phyloP scores from a whole-genome alignment of 2,113 vertebrate species.

The Salvelinus fontinalis region DNA sequence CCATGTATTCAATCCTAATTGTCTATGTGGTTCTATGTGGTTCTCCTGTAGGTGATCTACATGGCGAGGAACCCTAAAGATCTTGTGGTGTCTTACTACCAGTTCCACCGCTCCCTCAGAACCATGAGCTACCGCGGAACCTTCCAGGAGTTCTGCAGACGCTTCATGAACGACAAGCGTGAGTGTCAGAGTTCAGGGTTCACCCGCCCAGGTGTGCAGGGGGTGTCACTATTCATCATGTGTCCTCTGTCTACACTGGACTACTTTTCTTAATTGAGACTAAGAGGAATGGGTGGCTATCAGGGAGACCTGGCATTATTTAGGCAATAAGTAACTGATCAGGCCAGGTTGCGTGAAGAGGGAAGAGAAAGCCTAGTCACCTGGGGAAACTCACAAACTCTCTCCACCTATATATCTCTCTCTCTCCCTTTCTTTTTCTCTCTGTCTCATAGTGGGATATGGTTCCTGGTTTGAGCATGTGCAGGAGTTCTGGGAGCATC shows the following conservation, averaged over 20 bases:
- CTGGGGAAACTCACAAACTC: neutral
- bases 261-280: no score
- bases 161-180: constrained; percentile 98
- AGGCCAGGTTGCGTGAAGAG: neutral
- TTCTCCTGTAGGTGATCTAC: constrained; percentile 87
- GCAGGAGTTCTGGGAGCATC: constrained; percentile 98
- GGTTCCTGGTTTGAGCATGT: constrained; percentile 99
- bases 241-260: neutral
- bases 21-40: neutral
- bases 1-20: neutral
- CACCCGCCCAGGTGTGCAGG: neutral
- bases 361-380: neutral
- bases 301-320: neutral
- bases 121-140: constrained; percentile 99
- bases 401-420: neutral
- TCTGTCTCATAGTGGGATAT: constrained; percentile 84
- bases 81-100: constrained; percentile 96
- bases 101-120: constrained; percentile 96
- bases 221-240: neutral
- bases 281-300: no score
- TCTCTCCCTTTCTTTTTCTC: neutral
- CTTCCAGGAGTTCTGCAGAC: constrained; percentile 95
- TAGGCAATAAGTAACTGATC: neutral
- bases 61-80: constrained; percentile 99
- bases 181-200: constrained; percentile 49